phyloP scores from a whole-genome alignment of 2,888 invertebrate genomes.

The Busseola fusca region DNA sequence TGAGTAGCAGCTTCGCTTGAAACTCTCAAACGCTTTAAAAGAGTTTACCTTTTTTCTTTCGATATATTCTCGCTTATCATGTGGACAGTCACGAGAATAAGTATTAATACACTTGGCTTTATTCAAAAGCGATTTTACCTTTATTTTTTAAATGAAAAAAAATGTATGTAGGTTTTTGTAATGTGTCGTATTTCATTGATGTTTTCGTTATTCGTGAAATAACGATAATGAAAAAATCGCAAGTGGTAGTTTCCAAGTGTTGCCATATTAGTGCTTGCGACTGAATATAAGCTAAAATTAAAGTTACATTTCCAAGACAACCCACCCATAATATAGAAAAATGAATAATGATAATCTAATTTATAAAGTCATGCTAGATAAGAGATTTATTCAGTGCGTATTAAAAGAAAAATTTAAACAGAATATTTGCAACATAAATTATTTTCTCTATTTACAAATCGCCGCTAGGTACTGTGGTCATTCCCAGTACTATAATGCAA shows the following conservation, averaged over 20 bases:
- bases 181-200: too few relatives aligned
- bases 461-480: neutral
- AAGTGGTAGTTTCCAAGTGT: too few relatives aligned
- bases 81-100: too few relatives aligned
- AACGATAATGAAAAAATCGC: too few relatives aligned
- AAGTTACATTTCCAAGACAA: neutral
- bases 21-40: neutral
- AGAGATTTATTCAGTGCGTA: neutral
- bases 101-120: too few relatives aligned
- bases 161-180: too few relatives aligned
- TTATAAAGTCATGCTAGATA: neutral
- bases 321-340: neutral
- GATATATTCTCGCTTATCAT: neutral
- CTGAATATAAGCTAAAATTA: neutral
- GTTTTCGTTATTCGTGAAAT: too few relatives aligned
- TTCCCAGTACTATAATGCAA: neutral
- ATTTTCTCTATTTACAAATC: neutral
- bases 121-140: too few relatives aligned
- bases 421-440: neutral
- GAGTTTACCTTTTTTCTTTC: neutral
- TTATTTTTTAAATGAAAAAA: too few relatives aligned
- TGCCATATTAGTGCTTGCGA: too few relatives aligned
- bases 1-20: neutral
- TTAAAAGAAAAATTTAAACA: neutral
- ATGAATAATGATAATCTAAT: neutral